Conservation (phyloP, 1,140 invertebrate genomes). For the Bombus turneri region DNA sequence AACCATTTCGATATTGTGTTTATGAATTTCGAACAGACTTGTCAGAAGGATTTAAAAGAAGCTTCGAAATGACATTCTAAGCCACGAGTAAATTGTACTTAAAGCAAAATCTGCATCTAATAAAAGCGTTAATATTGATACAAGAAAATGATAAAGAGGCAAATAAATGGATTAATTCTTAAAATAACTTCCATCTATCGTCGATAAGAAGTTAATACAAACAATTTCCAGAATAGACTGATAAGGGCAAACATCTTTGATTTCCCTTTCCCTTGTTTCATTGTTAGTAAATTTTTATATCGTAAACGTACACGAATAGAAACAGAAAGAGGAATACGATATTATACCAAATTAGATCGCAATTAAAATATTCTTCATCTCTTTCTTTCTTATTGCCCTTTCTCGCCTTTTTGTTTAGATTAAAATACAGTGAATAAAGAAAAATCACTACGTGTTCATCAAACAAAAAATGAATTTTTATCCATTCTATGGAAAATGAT, state of each 20-base stretch:
- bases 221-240: neutral
- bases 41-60: neutral
- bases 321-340: neutral
- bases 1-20: neutral
- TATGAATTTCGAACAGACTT: conserved; percentile 13
- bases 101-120: neutral
- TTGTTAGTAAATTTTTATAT: neutral
- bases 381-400: neutral
- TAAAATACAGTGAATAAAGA: neutral
- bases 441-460: neutral
- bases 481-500: conserved; percentile 11
- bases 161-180: neutral
- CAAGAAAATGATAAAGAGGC: neutral
- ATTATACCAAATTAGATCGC: no score
- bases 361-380: no score
- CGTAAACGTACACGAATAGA: neutral
- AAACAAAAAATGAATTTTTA: conserved; percentile 29
- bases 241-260: neutral
- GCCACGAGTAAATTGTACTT: neutral
- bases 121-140: neutral
- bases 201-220: neutral
- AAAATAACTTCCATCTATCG: neutral
- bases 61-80: neutral
- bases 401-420: neutral
- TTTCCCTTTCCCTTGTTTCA: neutral